Evolutionary conservation across 2,797 vertebrate genomes (phyloP).

Genomic region (Epinephelus awoara): DNA sequence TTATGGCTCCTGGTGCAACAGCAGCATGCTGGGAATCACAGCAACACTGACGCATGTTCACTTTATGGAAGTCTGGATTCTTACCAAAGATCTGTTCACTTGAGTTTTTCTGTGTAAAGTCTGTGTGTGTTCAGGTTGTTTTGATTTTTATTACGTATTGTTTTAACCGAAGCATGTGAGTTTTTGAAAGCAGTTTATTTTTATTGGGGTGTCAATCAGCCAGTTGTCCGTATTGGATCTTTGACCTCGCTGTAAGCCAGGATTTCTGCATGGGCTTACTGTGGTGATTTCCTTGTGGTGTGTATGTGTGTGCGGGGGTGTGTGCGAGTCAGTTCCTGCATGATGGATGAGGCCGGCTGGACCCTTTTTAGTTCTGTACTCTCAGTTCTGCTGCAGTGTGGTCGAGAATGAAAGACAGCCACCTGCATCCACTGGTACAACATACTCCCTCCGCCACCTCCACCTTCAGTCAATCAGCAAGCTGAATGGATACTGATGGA

Average conservation of each 20-base stretch:
- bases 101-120: constrained; percentile 47
- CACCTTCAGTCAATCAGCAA: constrained; percentile 81
- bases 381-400: constrained; percentile 66
- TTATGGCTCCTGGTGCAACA: constrained; percentile 74
- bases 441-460: constrained; percentile 50
- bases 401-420: constrained; percentile 69
- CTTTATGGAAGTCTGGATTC: constrained; percentile 58
- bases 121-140: constrained; percentile 54
- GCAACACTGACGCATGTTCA: constrained; percentile 78
- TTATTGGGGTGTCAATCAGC: constrained; percentile 54
- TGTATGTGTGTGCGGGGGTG: constrained; percentile 30
- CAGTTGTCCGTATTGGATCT: constrained; percentile 53
- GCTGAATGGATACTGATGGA: constrained; percentile 77
- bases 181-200: constrained; percentile 56
- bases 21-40: constrained; percentile 80
- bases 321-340: constrained; percentile 69
- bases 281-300: constrained; percentile 56
- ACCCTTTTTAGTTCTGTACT: constrained; percentile 54
- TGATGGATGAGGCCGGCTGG: constrained; percentile 73
- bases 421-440: constrained; percentile 72
- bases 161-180: constrained; percentile 68
- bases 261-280: constrained; percentile 81
- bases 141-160: constrained; percentile 22
- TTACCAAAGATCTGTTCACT: constrained; percentile 43
- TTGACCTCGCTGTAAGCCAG: constrained; percentile 68